Evolutionary conservation across 1,140 invertebrate genomes (phyloP).

Genomic region (Drosophila sechellia): DNA sequence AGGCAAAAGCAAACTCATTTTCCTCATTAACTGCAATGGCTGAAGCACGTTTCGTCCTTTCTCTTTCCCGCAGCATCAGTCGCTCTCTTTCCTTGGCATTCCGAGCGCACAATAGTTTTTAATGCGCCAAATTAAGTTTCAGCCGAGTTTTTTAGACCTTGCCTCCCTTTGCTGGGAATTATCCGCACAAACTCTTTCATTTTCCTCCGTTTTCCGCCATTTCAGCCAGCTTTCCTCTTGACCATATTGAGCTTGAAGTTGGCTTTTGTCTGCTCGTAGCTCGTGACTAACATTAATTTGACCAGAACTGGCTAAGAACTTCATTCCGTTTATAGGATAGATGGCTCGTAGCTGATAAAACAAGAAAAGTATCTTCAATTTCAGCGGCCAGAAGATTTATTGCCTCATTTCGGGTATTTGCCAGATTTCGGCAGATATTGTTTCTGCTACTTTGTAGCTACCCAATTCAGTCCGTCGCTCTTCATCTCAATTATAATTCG

Average conservation of each 20-base stretch:
- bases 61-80: conserved; percentile 3
- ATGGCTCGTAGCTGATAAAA: conserved; percentile 59
- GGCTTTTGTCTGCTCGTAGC: conserved; percentile 56
- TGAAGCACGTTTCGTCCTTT: conserved; percentile 53
- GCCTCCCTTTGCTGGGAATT: conserved; percentile 36
- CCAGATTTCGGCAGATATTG: conserved; percentile 48
- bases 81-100: conserved; percentile 14
- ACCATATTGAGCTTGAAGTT: conserved; percentile 73
- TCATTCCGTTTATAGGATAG: conserved; percentile 56
- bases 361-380: conserved; percentile 69
- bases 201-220: conserved; percentile 15
- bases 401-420: conserved; percentile 68
- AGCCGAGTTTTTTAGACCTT: conserved; percentile 18
- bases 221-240: conserved; percentile 19
- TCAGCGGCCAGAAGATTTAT: conserved; percentile 64
- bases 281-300: conserved; percentile 80
- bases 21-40: conserved; percentile 62
- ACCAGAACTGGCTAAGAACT: conserved; percentile 65
- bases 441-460: conserved; percentile 26
- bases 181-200: conserved; percentile 57
- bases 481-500: conserved; percentile 54
- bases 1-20: conserved; percentile 41
- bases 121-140: conserved; percentile 79
- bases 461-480: background rate
- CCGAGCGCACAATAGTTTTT: conserved; percentile 69